phyloP scores from a whole-genome alignment of 2,888 invertebrate genomes.

The Tiliacea aurago region DNA sequence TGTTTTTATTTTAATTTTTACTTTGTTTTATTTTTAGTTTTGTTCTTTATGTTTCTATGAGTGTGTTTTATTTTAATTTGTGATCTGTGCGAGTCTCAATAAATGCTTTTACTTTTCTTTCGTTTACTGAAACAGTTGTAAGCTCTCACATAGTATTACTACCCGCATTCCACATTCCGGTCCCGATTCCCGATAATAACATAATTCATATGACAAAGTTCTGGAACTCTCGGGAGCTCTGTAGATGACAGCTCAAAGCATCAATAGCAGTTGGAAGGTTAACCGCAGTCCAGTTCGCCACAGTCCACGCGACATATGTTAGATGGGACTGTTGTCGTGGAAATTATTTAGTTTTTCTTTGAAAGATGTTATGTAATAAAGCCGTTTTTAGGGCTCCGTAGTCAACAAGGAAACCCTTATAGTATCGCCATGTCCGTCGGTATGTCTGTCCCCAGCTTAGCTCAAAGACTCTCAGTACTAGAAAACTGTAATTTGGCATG shows the following conservation, averaged over 20 bases:
- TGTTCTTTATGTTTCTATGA: no score
- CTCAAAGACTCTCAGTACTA: no score
- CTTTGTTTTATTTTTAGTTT: no score
- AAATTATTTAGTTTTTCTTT: not conserved
- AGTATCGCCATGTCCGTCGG: no score
- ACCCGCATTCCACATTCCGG: not conserved
- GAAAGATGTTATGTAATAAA: not conserved
- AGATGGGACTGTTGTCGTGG: constrained; percentile 3
- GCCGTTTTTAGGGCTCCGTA: not conserved
- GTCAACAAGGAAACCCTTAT: no score
- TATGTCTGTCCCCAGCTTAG: no score
- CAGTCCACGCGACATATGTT: constrained; percentile 8
- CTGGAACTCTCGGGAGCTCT: constrained; percentile 26
- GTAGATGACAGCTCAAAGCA: constrained; percentile 54
- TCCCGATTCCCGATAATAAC: constrained; percentile 24
- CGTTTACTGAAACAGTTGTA: not conserved
- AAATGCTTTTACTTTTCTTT: no score
- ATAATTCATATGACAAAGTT: constrained; percentile 45
- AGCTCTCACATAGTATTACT: not conserved
- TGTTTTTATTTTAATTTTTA: no score
- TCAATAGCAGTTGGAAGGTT: constrained; percentile 59
- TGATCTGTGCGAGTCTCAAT: no score
- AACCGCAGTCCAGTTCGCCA: constrained; percentile 54
- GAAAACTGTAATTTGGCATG: no score
- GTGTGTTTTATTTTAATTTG: no score